These are phyloP conservation scores for Eurois occulta DNA, from an alignment of 2,888 invertebrate genomes.

Conservation along the genomic window DNA sequence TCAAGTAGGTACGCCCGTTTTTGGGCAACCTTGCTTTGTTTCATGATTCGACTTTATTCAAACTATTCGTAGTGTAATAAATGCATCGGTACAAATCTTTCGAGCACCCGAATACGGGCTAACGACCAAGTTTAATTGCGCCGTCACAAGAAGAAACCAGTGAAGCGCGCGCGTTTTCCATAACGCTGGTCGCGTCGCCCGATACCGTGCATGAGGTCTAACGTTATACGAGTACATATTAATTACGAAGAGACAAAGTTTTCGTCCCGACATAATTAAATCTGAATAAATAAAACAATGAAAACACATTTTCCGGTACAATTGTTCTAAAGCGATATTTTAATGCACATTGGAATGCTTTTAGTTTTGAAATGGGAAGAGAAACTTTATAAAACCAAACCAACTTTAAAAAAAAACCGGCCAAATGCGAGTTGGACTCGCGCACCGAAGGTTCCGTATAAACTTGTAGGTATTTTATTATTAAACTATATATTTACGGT, in stretches of 20 bases:
- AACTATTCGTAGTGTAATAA: background rate
- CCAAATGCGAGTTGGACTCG: too few species aligned
- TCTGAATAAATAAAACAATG: constrained; percentile 66
- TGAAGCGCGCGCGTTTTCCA: background rate
- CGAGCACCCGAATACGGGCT: background rate
- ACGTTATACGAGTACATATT: constrained; percentile 35
- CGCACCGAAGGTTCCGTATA: too few species aligned
- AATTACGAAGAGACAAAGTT: constrained; percentile 62
- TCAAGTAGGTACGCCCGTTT: background rate
- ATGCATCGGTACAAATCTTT: background rate
- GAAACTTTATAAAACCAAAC: background rate
- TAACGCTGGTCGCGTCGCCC: background rate
- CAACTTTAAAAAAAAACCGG: too few species aligned
- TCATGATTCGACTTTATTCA: background rate
- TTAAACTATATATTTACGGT: too few species aligned
- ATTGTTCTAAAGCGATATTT: constrained; percentile 28
- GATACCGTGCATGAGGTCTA: background rate
- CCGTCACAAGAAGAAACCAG: background rate
- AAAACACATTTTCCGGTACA: constrained; percentile 61
- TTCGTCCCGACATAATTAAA: constrained; percentile 64
- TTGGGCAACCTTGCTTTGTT: background rate
- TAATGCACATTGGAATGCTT: constrained; percentile 33
- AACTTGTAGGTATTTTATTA: too few species aligned
- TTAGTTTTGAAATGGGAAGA: constrained; percentile 13
- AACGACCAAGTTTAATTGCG: background rate